A percentile compares a stretch with the other conserved stretches of the same genome.
Evolutionary conservation across 1,140 invertebrate genomes (phyloP).

Genomic region (Cydia amplana): DNA sequence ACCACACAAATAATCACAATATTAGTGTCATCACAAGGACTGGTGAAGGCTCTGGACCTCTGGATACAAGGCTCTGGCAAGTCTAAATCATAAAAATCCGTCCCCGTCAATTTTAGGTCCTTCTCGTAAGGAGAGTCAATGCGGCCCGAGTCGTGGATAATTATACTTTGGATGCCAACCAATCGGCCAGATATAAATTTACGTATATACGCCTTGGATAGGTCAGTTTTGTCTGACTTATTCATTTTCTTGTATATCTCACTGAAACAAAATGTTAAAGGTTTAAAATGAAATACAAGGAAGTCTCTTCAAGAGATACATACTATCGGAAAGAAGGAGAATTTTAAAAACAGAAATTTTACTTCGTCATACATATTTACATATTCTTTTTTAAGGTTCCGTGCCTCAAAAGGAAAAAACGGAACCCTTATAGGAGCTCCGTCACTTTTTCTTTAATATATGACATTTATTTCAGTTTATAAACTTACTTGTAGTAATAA

Average conservation of each 20-base stretch:
- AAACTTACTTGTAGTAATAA: conserved; percentile 2
- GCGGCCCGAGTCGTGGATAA: neutral
- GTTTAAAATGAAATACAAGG: no score
- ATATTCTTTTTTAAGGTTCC: no score
- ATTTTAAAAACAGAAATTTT: no score
- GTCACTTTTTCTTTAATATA: no score
- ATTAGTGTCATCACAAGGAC: neutral
- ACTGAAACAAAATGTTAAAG: neutral
- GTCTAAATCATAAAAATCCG: neutral
- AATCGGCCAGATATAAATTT: neutral
- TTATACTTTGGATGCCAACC: neutral
- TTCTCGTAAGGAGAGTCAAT: neutral
- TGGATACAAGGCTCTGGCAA: neutral
- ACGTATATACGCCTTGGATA: neutral
- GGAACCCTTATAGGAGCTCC: no score
- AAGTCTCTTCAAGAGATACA: no score
- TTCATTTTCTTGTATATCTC: neutral
- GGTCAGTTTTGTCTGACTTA: neutral
- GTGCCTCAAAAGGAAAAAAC: no score
- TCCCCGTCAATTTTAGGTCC: neutral
- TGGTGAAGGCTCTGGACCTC: neutral
- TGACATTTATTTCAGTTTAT: no score
- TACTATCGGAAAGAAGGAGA: no score
- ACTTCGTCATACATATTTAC: no score
- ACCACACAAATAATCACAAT: conserved; percentile 1